phyloP scores from a whole-genome alignment of 2,113 vertebrate genomes.

The Benitochromis conjunctus region DNA sequence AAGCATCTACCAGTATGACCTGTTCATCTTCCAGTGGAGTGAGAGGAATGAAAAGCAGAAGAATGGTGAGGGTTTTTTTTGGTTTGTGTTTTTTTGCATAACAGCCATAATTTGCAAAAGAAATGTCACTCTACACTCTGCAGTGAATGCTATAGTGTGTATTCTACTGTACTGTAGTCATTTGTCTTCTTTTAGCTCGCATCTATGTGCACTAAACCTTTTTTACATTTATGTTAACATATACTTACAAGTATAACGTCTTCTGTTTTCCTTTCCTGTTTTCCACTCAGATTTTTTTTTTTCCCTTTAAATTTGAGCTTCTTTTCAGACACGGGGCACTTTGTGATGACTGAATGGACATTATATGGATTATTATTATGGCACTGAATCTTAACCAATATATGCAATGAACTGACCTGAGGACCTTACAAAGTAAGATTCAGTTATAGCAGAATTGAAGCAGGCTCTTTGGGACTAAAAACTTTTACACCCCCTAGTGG shows the following conservation, averaged over 20 bases:
- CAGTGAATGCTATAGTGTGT: not conserved
- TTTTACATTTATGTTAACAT: not conserved
- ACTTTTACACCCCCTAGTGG: slow-evolving; percentile 69
- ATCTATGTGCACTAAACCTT: not conserved
- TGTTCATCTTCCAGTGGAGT: slow-evolving; percentile 28
- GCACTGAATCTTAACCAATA: not conserved
- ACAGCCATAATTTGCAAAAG: not conserved
- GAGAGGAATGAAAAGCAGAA: not conserved
- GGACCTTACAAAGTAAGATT: not conserved
- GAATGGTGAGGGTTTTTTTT: not conserved
- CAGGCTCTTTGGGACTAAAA: slow-evolving; percentile 23
- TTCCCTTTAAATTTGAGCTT: not conserved
- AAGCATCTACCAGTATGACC: slow-evolving; percentile 15
- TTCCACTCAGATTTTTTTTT: not conserved
- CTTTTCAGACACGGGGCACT: not conserved
- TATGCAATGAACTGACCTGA: not conserved
- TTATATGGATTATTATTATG: not conserved
- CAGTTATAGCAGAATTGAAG: not conserved
- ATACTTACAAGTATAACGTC: not conserved
- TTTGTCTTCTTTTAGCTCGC: not conserved
- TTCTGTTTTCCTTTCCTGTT: not conserved
- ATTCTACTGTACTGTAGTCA: not conserved
- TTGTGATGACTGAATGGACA: not conserved
- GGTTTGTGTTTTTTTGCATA: not conserved
- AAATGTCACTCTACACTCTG: not conserved